phyloP scores from a whole-genome alignment of 2,797 vertebrate species.

The Aselliscus stoliczkanus region DNA sequence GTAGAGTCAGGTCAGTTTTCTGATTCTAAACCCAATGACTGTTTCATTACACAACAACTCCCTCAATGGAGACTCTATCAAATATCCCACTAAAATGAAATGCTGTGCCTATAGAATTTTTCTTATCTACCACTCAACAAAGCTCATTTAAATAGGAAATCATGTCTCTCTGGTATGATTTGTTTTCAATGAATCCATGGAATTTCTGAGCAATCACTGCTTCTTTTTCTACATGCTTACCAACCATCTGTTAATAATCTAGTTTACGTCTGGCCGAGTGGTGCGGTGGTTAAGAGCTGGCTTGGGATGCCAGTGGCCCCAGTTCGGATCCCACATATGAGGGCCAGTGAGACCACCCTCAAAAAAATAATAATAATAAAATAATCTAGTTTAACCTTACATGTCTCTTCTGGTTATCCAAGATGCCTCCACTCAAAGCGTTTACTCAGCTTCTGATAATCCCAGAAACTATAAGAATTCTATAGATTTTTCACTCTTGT shows the following conservation, averaged over 20 bases:
- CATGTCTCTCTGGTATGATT: not conserved
- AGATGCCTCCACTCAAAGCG: not conserved
- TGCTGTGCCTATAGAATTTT: not conserved
- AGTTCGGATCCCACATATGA: too few relatives aligned
- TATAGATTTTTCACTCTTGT: not conserved
- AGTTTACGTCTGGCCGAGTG: too few relatives aligned
- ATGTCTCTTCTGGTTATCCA: not conserved
- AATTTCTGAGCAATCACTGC: not conserved
- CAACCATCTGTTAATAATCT: conserved; percentile 40
- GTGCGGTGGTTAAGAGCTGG: too few relatives aligned
- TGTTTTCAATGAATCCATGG: conserved; percentile 7
- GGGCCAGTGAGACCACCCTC: too few relatives aligned
- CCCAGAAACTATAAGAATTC: not conserved
- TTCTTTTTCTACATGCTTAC: not conserved
- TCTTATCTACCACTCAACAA: not conserved
- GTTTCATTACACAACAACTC: not conserved
- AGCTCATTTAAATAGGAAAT: conserved; percentile 20
- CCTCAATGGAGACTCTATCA: not conserved
- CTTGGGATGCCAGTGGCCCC: too few relatives aligned
- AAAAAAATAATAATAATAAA: too few relatives aligned
- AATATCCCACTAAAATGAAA: not conserved
- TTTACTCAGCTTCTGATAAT: conserved; percentile 8
- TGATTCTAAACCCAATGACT: not conserved
- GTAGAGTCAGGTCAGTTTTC: not conserved
- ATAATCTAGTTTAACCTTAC: conserved; percentile 29